Percentiles rank a stretch among this genome's conserved stretches.
These are phyloP conservation scores for Champsocephalus gunnari DNA, from an alignment of 2,797 vertebrate genomes.

Conservation along the genomic window DNA sequence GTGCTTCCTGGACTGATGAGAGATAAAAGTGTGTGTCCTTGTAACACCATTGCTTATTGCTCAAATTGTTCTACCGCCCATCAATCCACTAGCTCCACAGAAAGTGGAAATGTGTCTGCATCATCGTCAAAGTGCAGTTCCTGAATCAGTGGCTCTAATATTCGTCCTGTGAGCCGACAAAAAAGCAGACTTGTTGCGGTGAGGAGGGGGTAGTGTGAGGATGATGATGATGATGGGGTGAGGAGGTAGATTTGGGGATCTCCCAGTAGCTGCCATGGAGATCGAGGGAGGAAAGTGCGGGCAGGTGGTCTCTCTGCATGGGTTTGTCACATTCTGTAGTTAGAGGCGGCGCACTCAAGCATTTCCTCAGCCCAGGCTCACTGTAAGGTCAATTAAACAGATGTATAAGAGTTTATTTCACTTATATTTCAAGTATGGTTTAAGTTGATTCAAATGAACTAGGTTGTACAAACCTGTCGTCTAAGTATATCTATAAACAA, in stretches of 20 bases:
- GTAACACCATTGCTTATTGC: not conserved
- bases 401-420: not conserved
- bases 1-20: slow-evolving; percentile 37
- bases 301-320: slow-evolving; percentile 60
- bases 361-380: slow-evolving; percentile 78
- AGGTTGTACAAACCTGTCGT: too few relatives aligned
- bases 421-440: not conserved
- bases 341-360: slow-evolving; percentile 73
- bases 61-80: not conserved
- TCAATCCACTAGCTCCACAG: not conserved
- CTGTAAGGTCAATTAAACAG: slow-evolving; percentile 53
- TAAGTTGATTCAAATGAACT: too few relatives aligned
- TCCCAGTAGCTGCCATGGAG: slow-evolving; percentile 85
- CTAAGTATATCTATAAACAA: too few relatives aligned
- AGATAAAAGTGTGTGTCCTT: slow-evolving; percentile 5
- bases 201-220: slow-evolving; percentile 41
- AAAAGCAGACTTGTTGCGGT: slow-evolving; percentile 70
- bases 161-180: slow-evolving; percentile 65
- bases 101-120: not conserved
- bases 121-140: not conserved
- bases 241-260: slow-evolving; percentile 59
- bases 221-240: slow-evolving; percentile 20
- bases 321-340: slow-evolving; percentile 46
- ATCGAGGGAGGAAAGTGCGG: slow-evolving; percentile 76
- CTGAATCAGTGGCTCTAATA: not conserved